Base-by-base conservation (phyloP, 2,888 invertebrate species). In the Labia minor region DNA sequence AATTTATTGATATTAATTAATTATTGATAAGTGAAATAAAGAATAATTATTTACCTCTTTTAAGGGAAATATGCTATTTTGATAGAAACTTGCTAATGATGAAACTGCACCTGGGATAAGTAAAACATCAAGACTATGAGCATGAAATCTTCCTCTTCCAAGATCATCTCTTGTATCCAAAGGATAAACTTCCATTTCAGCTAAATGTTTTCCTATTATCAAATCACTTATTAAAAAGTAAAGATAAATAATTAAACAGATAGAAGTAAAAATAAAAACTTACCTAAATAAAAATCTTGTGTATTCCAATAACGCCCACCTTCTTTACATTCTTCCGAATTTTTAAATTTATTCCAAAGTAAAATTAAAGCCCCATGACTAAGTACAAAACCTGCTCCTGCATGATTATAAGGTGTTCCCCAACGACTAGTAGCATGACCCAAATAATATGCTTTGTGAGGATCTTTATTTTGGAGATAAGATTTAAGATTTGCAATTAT, bases 261-360 rank as follows among this genome's bases (percentile, higher is more conserved):
- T n/a, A n/a, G 14, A 10, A 33, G 1, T 33, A 33, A 61, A 26
- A 21, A 3, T 49, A 49, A 49, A 16, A 4, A 70, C 67, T 70
- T 73, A 81, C 83, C 83, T 68, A 84, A 78, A 75, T 82, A 81
- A 74, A 79, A 83, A 74, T 83, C 84, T 74, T 83, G 83, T 71
- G 81, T 80, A 70, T 83, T 83, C 78, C 81, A 80, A 72, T 80
- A 64, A 67, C 78, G 79, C 62, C 79, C 80, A 66, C 80, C 77
- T 3, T 75, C 72, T n/a, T 74, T 70, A 73, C 83, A 84, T 61
- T 77, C 75, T 26, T 77, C 73, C 0, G 76, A 72, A n/a, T 73
- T 75, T 69, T 77, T 74, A 71, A 81, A 79, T 67, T 74, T 76
- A 10, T 74, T 70, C n/a, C 77, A 72, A 19, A 84, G 72, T 61